Evolutionary conservation across 2,888 invertebrate genomes (phyloP).

Genomic region (Dynastes maya): DNA sequence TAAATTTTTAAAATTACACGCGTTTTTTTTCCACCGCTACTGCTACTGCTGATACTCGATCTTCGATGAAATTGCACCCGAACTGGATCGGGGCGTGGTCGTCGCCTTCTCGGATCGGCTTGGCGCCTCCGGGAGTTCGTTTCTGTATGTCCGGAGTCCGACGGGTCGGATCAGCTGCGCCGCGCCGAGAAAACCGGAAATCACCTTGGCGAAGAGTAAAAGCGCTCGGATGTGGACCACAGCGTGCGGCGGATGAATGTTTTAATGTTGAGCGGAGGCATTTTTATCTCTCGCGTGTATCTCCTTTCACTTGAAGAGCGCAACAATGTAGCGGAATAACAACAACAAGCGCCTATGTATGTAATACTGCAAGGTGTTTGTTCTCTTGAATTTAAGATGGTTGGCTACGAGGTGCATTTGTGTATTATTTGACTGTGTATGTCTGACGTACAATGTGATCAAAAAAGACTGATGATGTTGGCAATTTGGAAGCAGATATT

Average conservation of each 20-base stretch:
- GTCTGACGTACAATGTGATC: too few relatives aligned
- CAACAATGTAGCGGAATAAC: neutral
- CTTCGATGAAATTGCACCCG: slow-evolving; percentile 30
- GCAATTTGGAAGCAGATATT: too few relatives aligned
- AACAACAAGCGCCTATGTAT: too few relatives aligned
- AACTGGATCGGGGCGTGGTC: slow-evolving; percentile 47
- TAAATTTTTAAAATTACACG: slow-evolving; percentile 11
- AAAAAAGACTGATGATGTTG: too few relatives aligned
- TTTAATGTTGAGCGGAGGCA: neutral
- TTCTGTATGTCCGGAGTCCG: slow-evolving; percentile 28
- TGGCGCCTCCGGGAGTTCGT: slow-evolving; percentile 34
- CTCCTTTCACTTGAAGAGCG: slow-evolving; percentile 49
- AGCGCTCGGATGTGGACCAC: slow-evolving; percentile 11
- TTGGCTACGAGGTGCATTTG: too few relatives aligned
- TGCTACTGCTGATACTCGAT: too few relatives aligned
- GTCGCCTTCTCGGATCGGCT: neutral
- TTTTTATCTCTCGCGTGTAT: slow-evolving; percentile 42
- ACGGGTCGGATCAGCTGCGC: neutral
- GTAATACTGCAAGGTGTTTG: too few relatives aligned
- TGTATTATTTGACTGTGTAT: too few relatives aligned
- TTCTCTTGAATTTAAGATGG: too few relatives aligned
- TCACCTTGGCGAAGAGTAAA: slow-evolving; percentile 44
- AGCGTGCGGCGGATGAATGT: neutral
- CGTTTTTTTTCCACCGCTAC: too few relatives aligned
- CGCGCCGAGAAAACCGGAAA: slow-evolving; percentile 48